phyloP scores from a whole-genome alignment of 2,113 vertebrate genomes.

The Garra rufa region DNA sequence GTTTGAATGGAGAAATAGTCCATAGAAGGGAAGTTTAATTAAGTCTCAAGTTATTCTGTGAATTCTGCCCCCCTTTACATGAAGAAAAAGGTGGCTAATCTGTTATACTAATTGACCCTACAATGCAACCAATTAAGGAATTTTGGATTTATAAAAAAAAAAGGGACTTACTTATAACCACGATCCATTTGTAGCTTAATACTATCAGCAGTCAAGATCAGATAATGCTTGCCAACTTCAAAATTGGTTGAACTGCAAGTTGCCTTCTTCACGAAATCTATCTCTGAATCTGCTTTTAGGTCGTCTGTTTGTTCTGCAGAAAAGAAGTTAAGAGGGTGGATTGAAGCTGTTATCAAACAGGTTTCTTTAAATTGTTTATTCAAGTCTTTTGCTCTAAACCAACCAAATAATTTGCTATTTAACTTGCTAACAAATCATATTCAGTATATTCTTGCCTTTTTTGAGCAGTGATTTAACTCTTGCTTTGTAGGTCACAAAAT shows the following conservation, averaged over 20 bases:
- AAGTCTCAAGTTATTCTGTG: too few relatives aligned
- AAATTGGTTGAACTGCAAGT: constrained; percentile 78
- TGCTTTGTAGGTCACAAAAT: constrained; percentile 84
- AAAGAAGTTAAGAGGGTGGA: background rate
- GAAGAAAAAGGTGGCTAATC: too few relatives aligned
- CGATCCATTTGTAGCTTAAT: constrained; percentile 45
- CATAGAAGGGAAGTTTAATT: too few relatives aligned
- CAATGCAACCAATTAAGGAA: background rate
- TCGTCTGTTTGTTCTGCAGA: constrained; percentile 69
- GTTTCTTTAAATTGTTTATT: background rate
- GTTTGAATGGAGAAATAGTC: too few relatives aligned
- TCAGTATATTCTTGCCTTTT: constrained; percentile 69
- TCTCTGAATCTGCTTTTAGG: constrained; percentile 68
- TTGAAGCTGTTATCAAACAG: background rate
- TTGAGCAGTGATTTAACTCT: constrained; percentile 80
- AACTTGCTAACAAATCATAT: constrained; percentile 11
- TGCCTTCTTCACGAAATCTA: constrained; percentile 85
- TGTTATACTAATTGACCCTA: background rate
- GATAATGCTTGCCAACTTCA: constrained; percentile 76
- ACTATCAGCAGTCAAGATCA: constrained; percentile 88
- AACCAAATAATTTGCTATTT: background rate
- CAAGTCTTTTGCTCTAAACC: background rate
- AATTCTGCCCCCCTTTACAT: too few relatives aligned
- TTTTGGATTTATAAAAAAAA: background rate
- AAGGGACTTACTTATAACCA: constrained; percentile 54